A percentile compares a stretch with the other conserved stretches of the same genome.
phyloP scores from a whole-genome alignment of 2,888 invertebrate species.

The Aporophyla nigra region DNA sequence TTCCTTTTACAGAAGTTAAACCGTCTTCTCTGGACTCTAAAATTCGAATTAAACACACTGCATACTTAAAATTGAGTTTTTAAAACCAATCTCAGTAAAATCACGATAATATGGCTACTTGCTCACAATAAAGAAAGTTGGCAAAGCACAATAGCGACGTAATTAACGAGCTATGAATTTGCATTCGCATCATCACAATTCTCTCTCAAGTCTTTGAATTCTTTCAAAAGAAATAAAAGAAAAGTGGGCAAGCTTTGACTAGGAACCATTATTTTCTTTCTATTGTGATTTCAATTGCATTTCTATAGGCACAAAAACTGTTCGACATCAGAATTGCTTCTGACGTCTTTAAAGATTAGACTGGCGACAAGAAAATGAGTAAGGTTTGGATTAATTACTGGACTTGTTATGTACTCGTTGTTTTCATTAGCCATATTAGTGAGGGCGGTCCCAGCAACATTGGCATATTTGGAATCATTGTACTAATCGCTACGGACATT shows the following conservation, averaged over 20 bases:
- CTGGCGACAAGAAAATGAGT: constrained; percentile 34
- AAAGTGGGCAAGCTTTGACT: background rate
- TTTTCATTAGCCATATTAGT: constrained; percentile 62
- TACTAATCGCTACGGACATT: constrained; percentile 59
- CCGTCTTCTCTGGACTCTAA: too few species aligned
- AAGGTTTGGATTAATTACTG: constrained; percentile 57
- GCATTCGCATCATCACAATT: constrained; percentile 7
- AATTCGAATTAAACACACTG: background rate
- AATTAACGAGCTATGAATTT: constrained; percentile 23
- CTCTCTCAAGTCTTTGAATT: constrained; percentile 7
- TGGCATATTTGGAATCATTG: constrained; percentile 65
- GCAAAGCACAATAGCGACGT: background rate
- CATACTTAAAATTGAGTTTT: background rate
- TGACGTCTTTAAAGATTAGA: constrained; percentile 26
- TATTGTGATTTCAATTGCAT: background rate
- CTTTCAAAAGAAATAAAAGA: constrained; percentile 1
- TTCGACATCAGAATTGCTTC: constrained; percentile 12
- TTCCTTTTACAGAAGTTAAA: too few species aligned
- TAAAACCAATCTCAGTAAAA: background rate
- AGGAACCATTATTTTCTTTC: background rate
- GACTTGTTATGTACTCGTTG: constrained; percentile 43
- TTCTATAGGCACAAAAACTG: background rate
- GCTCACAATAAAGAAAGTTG: background rate
- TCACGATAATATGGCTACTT: background rate
- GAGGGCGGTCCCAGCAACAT: constrained; percentile 62